Evolutionary conservation across 2,888 invertebrate genomes (phyloP).

Genomic region (Salpingus planirostris): DNA sequence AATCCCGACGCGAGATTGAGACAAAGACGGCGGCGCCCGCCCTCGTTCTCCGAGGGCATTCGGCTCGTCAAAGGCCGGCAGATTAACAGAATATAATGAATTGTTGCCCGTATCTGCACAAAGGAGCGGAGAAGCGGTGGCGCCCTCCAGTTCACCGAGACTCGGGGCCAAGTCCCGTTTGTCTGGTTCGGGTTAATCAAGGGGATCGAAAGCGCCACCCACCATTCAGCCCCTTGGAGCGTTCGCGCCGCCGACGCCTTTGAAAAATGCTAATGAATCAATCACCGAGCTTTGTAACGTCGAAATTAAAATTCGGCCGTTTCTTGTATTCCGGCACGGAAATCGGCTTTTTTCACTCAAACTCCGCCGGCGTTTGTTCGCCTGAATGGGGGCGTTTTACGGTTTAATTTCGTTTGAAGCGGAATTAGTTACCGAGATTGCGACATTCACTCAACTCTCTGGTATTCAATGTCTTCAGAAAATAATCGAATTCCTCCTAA

Average conservation of each 20-base stretch:
- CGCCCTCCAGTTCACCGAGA: background rate
- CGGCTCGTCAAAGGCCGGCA: background rate
- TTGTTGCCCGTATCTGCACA: background rate
- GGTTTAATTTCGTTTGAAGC: constrained; percentile 9
- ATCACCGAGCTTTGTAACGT: constrained; percentile 8
- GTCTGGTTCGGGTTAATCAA: constrained; percentile 7
- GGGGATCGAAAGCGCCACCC: constrained; percentile 6
- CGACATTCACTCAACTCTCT: too few relatives aligned
- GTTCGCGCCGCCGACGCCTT: background rate
- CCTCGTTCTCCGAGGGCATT: too few relatives aligned
- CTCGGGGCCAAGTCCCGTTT: constrained; percentile 2
- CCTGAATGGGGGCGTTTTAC: constrained; percentile 7
- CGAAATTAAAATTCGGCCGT: constrained; percentile 11
- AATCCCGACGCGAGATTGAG: too few relatives aligned
- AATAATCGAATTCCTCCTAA: too few relatives aligned
- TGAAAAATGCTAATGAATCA: constrained; percentile 13
- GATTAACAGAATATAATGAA: constrained; percentile 4
- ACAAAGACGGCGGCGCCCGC: too few relatives aligned
- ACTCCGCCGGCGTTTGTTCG: background rate
- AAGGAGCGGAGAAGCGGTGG: background rate
- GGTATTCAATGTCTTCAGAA: too few relatives aligned
- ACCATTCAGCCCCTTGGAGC: background rate
- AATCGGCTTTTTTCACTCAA: too few relatives aligned
- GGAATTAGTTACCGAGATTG: too few relatives aligned
- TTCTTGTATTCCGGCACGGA: constrained; percentile 8